A percentile compares a stretch with the other conserved stretches of the same genome.
These are phyloP conservation scores for Siphlonurus alternatus DNA, from an alignment of 2,888 invertebrate species.

Conservation along the genomic window DNA sequence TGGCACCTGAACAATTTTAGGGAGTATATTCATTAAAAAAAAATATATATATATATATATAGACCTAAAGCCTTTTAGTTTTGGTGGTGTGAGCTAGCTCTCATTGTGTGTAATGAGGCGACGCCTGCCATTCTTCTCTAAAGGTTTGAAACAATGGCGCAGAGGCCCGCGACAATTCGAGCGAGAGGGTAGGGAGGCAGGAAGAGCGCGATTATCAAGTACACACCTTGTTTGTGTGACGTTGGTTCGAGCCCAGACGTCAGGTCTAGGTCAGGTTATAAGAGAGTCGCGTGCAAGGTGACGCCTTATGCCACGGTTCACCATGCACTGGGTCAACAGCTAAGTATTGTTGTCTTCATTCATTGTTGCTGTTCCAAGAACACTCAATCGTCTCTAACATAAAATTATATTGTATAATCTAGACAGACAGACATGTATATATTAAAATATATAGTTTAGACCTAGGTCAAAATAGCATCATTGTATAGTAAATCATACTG, in stretches of 20 bases:
- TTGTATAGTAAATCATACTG: too few relatives aligned
- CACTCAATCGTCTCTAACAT: neutral
- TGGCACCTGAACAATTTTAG: neutral
- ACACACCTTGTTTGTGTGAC: neutral
- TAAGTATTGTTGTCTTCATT: neutral
- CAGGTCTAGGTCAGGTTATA: neutral
- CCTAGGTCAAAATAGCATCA: too few relatives aligned
- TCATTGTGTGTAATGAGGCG: neutral
- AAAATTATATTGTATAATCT: too few relatives aligned
- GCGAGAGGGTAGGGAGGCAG: neutral
- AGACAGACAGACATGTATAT: too few relatives aligned
- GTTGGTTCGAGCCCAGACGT: neutral
- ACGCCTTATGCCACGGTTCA: too few relatives aligned
- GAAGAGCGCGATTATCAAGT: neutral
- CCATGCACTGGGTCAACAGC: too few relatives aligned
- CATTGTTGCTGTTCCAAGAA: neutral
- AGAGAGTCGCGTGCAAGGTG: too few relatives aligned
- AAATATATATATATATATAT: neutral
- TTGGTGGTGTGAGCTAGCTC: too few relatives aligned
- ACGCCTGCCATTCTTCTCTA: neutral
- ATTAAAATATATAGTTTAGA: too few relatives aligned
- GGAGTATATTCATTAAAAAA: neutral
- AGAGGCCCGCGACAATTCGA: neutral
- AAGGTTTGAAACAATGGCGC: neutral
- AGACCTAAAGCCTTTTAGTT: neutral